A percentile compares a stretch with the other conserved stretches of the same genome.
These are phyloP conservation scores for Rachycentron canadum DNA, from an alignment of 2,797 vertebrate species.

Conservation along the genomic window DNA sequence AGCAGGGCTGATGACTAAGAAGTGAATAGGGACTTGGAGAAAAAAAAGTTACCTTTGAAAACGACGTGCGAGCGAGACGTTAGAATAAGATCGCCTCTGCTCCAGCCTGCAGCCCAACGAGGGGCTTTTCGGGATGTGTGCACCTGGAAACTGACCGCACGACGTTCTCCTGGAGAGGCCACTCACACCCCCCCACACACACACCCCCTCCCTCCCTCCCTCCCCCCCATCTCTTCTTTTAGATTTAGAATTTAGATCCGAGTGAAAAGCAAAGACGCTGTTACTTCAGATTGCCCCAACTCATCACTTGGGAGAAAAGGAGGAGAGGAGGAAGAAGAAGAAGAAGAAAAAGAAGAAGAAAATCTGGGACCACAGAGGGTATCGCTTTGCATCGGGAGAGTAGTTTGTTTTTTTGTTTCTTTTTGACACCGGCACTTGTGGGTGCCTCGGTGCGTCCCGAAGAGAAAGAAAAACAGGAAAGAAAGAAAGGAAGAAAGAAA, in stretches of 20 bases:
- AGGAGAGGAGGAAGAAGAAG: no score
- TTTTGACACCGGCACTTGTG: slow-evolving; percentile 75
- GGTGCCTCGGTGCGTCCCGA: slow-evolving; percentile 68
- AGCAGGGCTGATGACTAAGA: slow-evolving; percentile 74
- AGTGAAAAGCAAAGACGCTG: slow-evolving; percentile 12
- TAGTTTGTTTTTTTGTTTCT: slow-evolving; percentile 62
- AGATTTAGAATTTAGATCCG: slow-evolving; percentile 11
- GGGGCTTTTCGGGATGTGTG: slow-evolving; percentile 49
- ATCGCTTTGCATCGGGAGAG: slow-evolving; percentile 54
- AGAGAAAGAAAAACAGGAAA: slow-evolving; percentile 48
- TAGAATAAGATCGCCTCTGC: slow-evolving; percentile 44
- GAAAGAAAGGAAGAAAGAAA: slow-evolving; percentile 37
- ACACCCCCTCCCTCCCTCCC: no score
- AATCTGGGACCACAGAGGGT: slow-evolving; percentile 42
- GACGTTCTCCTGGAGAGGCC: slow-evolving; percentile 29
- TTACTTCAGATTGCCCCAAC: slow-evolving; percentile 10
- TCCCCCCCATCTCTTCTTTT: background rate
- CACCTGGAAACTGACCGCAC: slow-evolving; percentile 43
- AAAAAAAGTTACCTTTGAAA: slow-evolving; percentile 81
- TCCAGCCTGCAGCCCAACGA: slow-evolving; percentile 34
- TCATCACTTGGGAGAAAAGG: slow-evolving; percentile 35
- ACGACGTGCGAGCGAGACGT: slow-evolving; percentile 57
- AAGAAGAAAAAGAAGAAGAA: background rate
- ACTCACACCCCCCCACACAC: no score
- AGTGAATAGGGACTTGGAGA: slow-evolving; percentile 56